Percentiles rank a stretch among this genome's conserved stretches.
phyloP scores from a whole-genome alignment of 2,113 vertebrate genomes.

The Labrus mixtus region DNA sequence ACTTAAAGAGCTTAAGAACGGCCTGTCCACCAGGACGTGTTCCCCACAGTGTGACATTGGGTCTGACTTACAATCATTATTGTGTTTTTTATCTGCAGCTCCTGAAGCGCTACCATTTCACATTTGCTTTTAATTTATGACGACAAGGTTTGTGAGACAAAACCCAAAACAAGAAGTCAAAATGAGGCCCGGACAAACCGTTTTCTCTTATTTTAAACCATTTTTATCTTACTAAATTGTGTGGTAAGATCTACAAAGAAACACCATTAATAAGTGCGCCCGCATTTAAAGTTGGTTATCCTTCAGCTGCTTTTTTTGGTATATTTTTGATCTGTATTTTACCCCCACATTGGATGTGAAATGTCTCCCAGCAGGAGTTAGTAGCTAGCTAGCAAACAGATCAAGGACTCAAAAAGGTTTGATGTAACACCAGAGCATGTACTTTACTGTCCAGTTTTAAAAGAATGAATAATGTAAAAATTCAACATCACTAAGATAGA shows the following conservation, averaged over 20 bases:
- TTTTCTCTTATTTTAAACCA: too few species aligned
- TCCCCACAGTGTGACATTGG: neutral
- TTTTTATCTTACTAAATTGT: too few species aligned
- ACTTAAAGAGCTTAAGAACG: conserved; percentile 24
- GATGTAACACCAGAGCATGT: too few species aligned
- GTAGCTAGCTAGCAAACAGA: neutral
- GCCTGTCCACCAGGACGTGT: conserved; percentile 2
- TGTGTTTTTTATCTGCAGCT: conserved; percentile 8
- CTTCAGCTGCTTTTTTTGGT: neutral
- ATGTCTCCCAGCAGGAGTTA: neutral
- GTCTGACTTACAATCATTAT: conserved; percentile 7
- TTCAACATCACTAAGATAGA: too few species aligned
- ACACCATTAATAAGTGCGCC: too few species aligned
- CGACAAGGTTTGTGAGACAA: neutral
- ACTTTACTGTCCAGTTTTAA: too few species aligned
- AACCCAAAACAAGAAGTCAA: neutral
- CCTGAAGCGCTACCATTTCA: neutral
- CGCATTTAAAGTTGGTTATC: too few species aligned
- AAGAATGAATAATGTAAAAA: too few species aligned
- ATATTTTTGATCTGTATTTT: neutral
- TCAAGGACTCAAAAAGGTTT: too few species aligned
- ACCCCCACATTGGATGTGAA: too few species aligned
- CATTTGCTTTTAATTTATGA: conserved; percentile 1
- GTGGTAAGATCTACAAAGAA: too few species aligned
- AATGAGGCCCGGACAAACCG: too few species aligned